Base-by-base conservation (phyloP, 2,797 vertebrate species). In the Falco concolor region DNA sequence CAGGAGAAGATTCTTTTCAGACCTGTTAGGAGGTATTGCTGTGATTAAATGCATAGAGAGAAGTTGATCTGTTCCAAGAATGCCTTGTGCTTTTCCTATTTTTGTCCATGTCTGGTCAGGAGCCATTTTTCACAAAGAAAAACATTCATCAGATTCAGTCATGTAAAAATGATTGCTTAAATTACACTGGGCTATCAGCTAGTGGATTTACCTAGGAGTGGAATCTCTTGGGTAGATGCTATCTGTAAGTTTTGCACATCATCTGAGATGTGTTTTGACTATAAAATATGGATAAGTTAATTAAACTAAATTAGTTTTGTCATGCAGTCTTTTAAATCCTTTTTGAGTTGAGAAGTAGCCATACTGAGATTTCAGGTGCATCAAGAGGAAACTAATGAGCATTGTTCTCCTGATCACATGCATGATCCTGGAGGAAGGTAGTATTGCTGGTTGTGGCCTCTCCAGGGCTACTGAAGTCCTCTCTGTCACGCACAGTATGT, bases 301-400 rank as follows among this genome's bases (percentile, higher is more conserved):
- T 98, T 97, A 97, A 98, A 97, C 84, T 54, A 84, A 96, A 97
- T 97, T 95, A 96, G 93, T 97, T 97, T 97, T 97, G 93, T 96
- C 92, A 90, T 80, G 80, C 94, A 92, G 74, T 69, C 87, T 95
- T 96, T 93, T 2, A 96, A 97, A 93, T 95, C 91, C 77, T 79
- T 96, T 96, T 83, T 0, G 45, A 91, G 78, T 54, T 78, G 72
- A 81, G 88, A 84, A 91, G 87, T 85, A 88, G 52, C 95, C 5
- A 23, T 96, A 49, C 64, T 87, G 91, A 95, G 73, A 82, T 80
- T 90, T 93, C 72, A 77, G 82, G 49, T 95, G 81, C 40, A 17
- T 77, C 76, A 84, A 49, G 61, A 57, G 20, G 40, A 49, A 73
- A 49, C 56, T 64, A 67, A 81, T 70, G 74, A 52, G 61, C 44